Evolutionary conservation across 2,113 vertebrate species (phyloP).

Genomic region (Cynopterus brachyotis): DNA sequence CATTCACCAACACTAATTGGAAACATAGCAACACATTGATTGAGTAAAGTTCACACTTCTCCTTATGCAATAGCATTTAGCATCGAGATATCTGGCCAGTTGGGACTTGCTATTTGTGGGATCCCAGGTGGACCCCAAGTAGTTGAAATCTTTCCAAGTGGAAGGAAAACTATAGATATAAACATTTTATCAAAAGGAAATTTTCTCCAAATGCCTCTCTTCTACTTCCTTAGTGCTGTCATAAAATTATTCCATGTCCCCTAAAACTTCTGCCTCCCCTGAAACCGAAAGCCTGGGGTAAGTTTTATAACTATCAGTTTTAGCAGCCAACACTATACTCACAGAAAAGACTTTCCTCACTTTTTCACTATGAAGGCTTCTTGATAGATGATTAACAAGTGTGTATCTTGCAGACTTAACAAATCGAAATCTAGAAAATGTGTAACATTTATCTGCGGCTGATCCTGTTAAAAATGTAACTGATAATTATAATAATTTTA

Average conservation of each 20-base stretch:
- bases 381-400: not conserved
- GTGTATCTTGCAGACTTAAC: not conserved
- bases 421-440: not conserved
- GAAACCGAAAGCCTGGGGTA: not conserved
- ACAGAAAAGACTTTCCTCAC: slow-evolving; percentile 10
- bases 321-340: not conserved
- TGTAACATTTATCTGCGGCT: not conserved
- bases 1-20: slow-evolving; percentile 12
- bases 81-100: not conserved
- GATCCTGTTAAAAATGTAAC: not conserved
- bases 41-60: slow-evolving; percentile 14
- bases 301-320: slow-evolving; percentile 8
- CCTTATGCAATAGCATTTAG: not conserved
- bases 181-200: slow-evolving; percentile 36
- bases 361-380: not conserved
- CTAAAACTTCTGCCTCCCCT: not conserved
- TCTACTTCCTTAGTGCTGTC: not conserved
- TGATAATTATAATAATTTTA: not conserved
- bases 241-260: slow-evolving; percentile 19
- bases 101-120: not conserved
- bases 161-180: not conserved
- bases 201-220: not conserved
- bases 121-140: not conserved
- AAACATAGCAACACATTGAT: not conserved
- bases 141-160: slow-evolving; percentile 28